Evolutionary conservation across 2,888 invertebrate species (phyloP).

Genomic region (Pyrrhia umbra): DNA sequence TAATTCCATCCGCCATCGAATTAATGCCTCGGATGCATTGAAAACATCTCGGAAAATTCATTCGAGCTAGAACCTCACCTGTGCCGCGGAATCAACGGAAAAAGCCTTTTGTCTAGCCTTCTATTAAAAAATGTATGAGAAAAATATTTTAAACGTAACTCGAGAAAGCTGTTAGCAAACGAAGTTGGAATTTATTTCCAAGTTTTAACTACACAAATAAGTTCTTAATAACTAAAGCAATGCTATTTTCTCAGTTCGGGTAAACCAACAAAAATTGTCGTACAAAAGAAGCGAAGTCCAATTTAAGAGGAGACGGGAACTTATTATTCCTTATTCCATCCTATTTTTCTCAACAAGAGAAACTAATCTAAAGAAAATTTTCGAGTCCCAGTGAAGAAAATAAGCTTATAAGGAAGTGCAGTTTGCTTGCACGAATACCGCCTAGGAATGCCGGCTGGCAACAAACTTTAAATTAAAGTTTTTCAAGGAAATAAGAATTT

Average conservation of each 20-base stretch:
- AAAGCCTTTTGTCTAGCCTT: conserved; percentile 49
- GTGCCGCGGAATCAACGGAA: conserved; percentile 51
- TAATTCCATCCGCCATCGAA: conserved; percentile 37
- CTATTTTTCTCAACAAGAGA: conserved; percentile 89
- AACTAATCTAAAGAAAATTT: conserved; percentile 90
- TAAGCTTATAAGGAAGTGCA: conserved; percentile 89
- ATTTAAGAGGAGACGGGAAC: conserved; percentile 84
- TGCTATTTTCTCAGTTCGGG: conserved; percentile 66
- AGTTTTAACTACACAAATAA: conserved; percentile 76
- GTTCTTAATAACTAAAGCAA: conserved; percentile 75
- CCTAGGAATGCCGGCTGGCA: conserved; percentile 80
- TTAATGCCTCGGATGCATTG: conserved; percentile 54
- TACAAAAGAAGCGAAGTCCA: conserved; percentile 81
- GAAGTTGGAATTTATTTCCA: conserved; percentile 68
- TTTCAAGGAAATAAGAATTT: conserved; percentile 81
- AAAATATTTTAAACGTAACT: conserved; percentile 46
- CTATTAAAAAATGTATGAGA: conserved; percentile 51
- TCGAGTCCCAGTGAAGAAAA: conserved; percentile 87
- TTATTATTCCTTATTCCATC: conserved; percentile 86
- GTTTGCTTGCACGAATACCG: conserved; percentile 85
- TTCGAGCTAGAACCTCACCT: conserved; percentile 47
- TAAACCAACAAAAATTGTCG: conserved; percentile 73
- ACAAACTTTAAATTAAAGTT: conserved; percentile 89
- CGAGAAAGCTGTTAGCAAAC: conserved; percentile 58
- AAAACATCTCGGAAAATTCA: conserved; percentile 57